phyloP scores from a whole-genome alignment of 92 coral and sea anemone genomes.

The Umimayanthus chanpuru region DNA sequence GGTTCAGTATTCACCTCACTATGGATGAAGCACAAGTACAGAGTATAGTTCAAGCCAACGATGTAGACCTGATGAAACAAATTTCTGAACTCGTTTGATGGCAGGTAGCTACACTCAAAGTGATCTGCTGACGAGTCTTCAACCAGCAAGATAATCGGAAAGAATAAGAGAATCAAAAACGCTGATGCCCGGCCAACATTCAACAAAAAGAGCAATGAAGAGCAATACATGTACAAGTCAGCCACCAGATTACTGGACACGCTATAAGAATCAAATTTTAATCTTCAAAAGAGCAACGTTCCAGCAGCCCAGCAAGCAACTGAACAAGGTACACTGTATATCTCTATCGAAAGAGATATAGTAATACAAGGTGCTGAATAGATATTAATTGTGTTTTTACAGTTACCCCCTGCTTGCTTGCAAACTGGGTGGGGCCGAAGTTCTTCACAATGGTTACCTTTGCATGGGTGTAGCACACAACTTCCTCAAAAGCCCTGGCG shows the following conservation, averaged over 20 bases:
- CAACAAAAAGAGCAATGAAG: no score
- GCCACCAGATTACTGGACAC: neutral
- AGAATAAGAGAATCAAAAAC: neutral
- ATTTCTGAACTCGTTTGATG: neutral
- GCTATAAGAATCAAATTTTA: neutral
- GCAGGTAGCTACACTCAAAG: neutral
- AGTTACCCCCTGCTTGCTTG: no score
- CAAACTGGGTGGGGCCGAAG: no score
- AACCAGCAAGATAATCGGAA: neutral
- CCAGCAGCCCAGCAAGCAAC: neutral
- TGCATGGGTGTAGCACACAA: no score
- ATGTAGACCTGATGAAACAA: neutral
- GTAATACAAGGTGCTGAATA: no score
- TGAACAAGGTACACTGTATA: constrained; percentile 23
- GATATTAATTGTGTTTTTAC: no score
- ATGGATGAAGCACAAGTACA: neutral
- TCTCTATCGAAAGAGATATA: neutral
- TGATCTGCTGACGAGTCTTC: constrained; percentile 7
- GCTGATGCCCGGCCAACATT: neutral
- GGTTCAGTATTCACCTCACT: neutral
- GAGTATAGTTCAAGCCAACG: neutral
- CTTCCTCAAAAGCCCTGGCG: no score
- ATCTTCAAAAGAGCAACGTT: neutral
- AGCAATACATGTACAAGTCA: no score
- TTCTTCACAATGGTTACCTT: no score